These are phyloP conservation scores for Anas georgica DNA, from an alignment of 2,797 vertebrate genomes.

Conservation along the genomic window DNA sequence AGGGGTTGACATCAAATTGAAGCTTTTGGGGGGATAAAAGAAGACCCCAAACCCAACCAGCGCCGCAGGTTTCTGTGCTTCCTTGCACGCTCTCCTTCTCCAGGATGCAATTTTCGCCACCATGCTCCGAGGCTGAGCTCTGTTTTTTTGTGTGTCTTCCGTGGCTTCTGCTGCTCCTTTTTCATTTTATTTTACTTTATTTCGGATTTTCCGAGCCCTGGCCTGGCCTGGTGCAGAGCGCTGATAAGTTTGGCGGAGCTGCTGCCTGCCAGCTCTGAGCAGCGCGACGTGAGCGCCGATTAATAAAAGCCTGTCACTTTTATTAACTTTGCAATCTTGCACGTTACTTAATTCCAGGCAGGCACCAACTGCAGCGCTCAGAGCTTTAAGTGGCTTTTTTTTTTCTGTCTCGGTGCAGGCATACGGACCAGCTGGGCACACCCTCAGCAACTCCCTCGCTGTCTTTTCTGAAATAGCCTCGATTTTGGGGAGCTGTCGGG, in stretches of 20 bases:
- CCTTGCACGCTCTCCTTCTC: not conserved
- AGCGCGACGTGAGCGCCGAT: not conserved
- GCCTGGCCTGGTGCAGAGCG: not conserved
- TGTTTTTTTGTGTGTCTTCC: not conserved
- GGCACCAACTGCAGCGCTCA: not conserved
- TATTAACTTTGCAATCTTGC: slow-evolving; percentile 44
- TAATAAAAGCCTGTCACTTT: slow-evolving; percentile 28
- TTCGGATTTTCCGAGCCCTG: not conserved
- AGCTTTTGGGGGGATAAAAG: not conserved
- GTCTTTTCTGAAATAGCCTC: too few relatives aligned
- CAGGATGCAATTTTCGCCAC: not conserved
- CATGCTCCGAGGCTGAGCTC: not conserved
- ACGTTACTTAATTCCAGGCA: slow-evolving; percentile 19
- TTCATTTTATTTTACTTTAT: not conserved
- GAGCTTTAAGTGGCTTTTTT: not conserved
- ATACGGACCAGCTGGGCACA: not conserved
- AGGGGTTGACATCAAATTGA: not conserved
- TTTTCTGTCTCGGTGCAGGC: not conserved
- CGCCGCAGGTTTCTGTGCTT: not conserved
- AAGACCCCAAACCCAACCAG: not conserved
- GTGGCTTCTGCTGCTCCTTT: not conserved
- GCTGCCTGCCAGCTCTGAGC: not conserved
- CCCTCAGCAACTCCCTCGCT: too few relatives aligned
- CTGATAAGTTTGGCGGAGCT: not conserved
- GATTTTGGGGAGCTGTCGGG: not conserved